Base-by-base conservation (phyloP, 2,797 vertebrate species). In the Enteromius radiatus region DNA sequence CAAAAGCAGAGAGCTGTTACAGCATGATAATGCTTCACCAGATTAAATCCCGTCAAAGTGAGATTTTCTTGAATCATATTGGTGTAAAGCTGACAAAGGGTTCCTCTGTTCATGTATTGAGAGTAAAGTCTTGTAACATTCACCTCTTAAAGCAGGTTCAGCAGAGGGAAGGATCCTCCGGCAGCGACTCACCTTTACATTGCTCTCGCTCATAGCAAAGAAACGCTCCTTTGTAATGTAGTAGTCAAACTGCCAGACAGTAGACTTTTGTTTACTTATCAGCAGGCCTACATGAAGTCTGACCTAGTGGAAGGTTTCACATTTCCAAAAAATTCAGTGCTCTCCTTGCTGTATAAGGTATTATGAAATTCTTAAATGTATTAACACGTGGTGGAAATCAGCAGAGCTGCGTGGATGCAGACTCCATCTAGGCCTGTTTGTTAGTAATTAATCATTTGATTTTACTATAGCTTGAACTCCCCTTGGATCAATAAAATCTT, bases 401-500 rank as follows among this genome's bases (percentile, higher is more conserved):
- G 49, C 47, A n/a, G 15, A 61, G 10, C 23, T 43, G 4, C 28
- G 23, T 31, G 23, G n/a, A 76, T 14, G 36, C 26, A 38, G 43
- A 49, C 52, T 78, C n/a, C 76, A 38, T 26, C 43, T 64, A 21
- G 41, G 56, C 69, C 68, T 81, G 79, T 59, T 81, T 59, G n/a
- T 81, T 47, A 47, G 56, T 19, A 21, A 73, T 49, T 52, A 21
- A 23, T 64, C 41, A 26, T 41, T 52, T 79, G 17, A 69, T 70
- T 79, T 23, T 54, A 41, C 47, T 69, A 26, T 38, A 64, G 38
- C 36, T 61, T 65, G 10, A 80, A 61, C 41, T 81, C 54, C 71
- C 31, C 28, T 36, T 43, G 59, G 81, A 76, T 31, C 73, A 82
- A 82, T 76, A 82, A 82, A 76, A 65, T 59, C 36, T 61, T 33